These are phyloP conservation scores for Aegotheles bennettii DNA, from an alignment of 2,113 vertebrate genomes.

Conservation along the genomic window DNA sequence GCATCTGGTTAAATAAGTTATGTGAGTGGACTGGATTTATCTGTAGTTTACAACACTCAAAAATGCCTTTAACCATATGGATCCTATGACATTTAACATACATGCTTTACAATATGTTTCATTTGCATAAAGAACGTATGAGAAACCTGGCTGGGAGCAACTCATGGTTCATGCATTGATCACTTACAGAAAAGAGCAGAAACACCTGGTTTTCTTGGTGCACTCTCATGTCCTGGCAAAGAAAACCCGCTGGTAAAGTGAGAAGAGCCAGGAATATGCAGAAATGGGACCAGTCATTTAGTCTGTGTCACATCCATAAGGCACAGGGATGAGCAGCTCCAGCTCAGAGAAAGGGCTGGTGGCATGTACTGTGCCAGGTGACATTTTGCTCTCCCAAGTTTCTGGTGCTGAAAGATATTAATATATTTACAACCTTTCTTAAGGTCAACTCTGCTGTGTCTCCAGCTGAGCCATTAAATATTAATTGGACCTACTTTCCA, in stretches of 20 bases:
- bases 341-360: background rate
- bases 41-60: background rate
- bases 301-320: background rate
- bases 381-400: conserved; percentile 20
- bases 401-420: background rate
- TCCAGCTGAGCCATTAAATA: conserved; percentile 57
- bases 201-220: background rate
- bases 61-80: background rate
- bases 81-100: background rate
- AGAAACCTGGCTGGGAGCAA: background rate
- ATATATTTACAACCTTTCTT: conserved; percentile 46
- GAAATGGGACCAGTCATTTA: background rate
- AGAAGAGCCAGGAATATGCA: background rate
- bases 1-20: background rate
- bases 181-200: background rate
- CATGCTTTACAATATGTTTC: background rate
- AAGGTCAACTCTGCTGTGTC: conserved; percentile 53
- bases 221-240: background rate
- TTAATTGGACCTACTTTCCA: conserved; percentile 47
- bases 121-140: background rate
- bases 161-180: background rate
- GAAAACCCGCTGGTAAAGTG: background rate
- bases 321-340: background rate
- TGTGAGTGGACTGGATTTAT: background rate
- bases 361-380: background rate